phyloP scores from a whole-genome alignment of 1,140 invertebrate species.

The Harlomillsia oculata region DNA sequence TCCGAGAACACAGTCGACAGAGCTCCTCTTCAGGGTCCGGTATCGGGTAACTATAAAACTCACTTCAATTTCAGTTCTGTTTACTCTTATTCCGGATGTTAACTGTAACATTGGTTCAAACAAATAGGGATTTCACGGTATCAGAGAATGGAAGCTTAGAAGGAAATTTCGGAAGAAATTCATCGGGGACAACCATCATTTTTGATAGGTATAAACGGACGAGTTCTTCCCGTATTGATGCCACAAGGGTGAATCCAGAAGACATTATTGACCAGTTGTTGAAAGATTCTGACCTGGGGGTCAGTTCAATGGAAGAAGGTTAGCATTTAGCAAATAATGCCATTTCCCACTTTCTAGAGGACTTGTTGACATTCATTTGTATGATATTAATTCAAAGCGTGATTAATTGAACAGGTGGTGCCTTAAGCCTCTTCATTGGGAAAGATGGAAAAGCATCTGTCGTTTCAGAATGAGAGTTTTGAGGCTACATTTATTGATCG shows the following conservation, averaged over 20 bases:
- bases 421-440: slow-evolving; percentile 73
- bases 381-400: background rate
- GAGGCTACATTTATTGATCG: no score
- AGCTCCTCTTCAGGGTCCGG: slow-evolving; percentile 70
- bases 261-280: slow-evolving; percentile 79
- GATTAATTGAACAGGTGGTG: slow-evolving; percentile 55
- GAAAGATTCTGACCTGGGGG: slow-evolving; percentile 70
- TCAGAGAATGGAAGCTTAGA: slow-evolving; percentile 33
- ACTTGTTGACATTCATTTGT: no score
- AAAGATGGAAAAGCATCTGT: slow-evolving; percentile 81
- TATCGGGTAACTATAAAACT: slow-evolving; percentile 58
- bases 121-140: slow-evolving; percentile 22
- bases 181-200: slow-evolving; percentile 18
- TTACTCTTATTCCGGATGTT: no score
- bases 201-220: slow-evolving; percentile 33
- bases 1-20: slow-evolving; percentile 75
- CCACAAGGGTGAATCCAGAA: slow-evolving; percentile 71
- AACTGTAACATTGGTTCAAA: no score
- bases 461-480: no score
- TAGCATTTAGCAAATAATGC: background rate
- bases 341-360: no score
- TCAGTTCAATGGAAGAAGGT: slow-evolving; percentile 14
- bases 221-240: slow-evolving; percentile 28
- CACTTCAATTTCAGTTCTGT: no score
- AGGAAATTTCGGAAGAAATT: slow-evolving; percentile 29